These are phyloP conservation scores for Drosophila robusta DNA, from an alignment of 2,888 invertebrate species.

Conservation along the genomic window DNA sequence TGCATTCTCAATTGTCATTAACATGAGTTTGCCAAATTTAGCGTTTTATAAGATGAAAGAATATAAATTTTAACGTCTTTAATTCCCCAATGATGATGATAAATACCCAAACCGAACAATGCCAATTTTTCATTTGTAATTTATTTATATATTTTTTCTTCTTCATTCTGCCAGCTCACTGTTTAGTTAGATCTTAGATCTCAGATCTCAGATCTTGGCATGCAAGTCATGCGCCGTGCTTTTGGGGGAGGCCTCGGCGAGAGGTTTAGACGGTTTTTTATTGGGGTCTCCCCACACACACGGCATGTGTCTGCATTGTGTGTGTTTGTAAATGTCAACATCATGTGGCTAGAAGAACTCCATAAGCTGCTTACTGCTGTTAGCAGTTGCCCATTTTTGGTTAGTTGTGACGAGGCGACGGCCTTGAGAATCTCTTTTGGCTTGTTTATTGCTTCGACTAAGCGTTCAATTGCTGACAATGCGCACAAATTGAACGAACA, in stretches of 20 bases:
- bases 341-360: constrained; percentile 36
- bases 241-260: constrained; percentile 4
- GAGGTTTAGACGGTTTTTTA: constrained; percentile 27
- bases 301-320: constrained; percentile 4
- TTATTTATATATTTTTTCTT: neutral
- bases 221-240: constrained; percentile 53
- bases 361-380: constrained; percentile 51
- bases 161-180: constrained; percentile 18
- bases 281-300: constrained; percentile 47
- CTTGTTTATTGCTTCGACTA: constrained; percentile 50
- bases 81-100: constrained; percentile 3
- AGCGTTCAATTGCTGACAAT: constrained; percentile 55
- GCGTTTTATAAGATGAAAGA: constrained; percentile 6
- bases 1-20: constrained; percentile 27
- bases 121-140: constrained; percentile 11
- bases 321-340: constrained; percentile 59
- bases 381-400: constrained; percentile 34
- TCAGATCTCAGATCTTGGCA: constrained; percentile 40
- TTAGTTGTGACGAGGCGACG: constrained; percentile 27
- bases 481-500: constrained; percentile 40
- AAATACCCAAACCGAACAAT: constrained; percentile 25
- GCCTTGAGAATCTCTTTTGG: constrained; percentile 50
- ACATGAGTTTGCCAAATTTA: constrained; percentile 32
- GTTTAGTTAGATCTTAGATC: constrained; percentile 24
- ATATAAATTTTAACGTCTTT: neutral